A percentile compares a stretch with the other conserved stretches of the same genome.
phyloP scores from a whole-genome alignment of 2,888 invertebrate genomes.

The Hetaerina titia region DNA sequence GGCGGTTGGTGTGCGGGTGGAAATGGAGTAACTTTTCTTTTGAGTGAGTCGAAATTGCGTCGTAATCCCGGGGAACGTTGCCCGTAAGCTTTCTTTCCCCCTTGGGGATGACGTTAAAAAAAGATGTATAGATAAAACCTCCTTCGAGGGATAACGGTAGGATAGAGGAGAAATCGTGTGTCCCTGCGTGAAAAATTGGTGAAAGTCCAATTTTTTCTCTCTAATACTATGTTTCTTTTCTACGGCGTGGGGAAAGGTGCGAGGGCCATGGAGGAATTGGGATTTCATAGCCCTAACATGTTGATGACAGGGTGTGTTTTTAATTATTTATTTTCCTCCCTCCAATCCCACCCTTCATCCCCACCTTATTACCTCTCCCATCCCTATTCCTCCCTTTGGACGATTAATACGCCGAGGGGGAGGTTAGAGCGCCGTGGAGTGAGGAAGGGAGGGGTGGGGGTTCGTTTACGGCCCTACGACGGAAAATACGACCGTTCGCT shows the following conservation, averaged over 20 bases:
- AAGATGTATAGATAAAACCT: background rate
- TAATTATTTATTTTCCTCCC: background rate
- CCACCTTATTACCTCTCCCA: background rate
- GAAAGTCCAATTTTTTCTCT: background rate
- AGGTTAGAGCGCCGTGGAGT: background rate
- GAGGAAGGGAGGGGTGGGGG: no score
- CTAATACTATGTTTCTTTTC: background rate
- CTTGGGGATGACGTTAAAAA: background rate
- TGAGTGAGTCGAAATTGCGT: slow-evolving; percentile 19
- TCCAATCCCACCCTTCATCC: background rate
- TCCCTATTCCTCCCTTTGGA: background rate
- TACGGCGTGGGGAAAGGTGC: background rate
- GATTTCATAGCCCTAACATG: background rate
- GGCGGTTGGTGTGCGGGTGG: background rate
- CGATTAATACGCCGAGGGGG: background rate
- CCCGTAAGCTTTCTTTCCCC: background rate
- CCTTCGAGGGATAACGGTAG: background rate
- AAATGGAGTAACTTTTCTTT: background rate
- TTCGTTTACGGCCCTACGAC: background rate
- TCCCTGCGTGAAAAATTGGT: background rate
- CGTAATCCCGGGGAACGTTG: background rate
- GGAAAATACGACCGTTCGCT: no score
- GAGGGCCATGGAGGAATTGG: background rate
- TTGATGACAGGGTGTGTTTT: background rate
- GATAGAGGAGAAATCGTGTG: background rate